Evolutionary conservation across 2,797 vertebrate genomes (phyloP).

Genomic region (Petrocephalus schoutedeni): DNA sequence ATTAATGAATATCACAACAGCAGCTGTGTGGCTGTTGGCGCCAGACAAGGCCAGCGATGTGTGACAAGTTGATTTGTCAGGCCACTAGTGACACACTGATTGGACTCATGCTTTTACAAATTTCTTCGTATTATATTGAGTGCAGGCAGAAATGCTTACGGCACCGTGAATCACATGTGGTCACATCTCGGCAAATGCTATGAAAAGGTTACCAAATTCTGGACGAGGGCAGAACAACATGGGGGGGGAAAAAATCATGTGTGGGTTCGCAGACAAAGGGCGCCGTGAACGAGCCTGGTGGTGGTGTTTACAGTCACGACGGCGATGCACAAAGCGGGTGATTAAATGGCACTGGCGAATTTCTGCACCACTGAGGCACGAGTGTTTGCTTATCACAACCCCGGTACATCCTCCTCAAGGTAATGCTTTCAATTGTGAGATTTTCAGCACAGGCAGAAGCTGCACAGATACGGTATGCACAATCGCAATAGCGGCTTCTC

Average conservation of each 20-base stretch:
- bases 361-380: neutral
- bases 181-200: neutral
- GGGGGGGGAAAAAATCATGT: no score
- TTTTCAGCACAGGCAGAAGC: neutral
- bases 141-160: neutral
- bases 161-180: neutral
- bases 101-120: neutral
- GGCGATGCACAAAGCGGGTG: neutral
- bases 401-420: neutral
- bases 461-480: neutral
- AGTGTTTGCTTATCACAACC: neutral
- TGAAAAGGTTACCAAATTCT: neutral
- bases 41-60: neutral
- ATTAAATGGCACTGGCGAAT: neutral
- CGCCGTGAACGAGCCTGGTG: neutral
- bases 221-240: neutral
- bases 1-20: neutral
- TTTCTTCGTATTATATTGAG: neutral
- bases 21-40: neutral
- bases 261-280: neutral
- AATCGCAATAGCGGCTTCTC: neutral
- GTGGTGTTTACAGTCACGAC: neutral
- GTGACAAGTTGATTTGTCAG: neutral
- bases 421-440: neutral
- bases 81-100: neutral